Evolutionary conservation across 2,113 vertebrate species (phyloP).

Genomic region (Bungarus multicinctus): DNA sequence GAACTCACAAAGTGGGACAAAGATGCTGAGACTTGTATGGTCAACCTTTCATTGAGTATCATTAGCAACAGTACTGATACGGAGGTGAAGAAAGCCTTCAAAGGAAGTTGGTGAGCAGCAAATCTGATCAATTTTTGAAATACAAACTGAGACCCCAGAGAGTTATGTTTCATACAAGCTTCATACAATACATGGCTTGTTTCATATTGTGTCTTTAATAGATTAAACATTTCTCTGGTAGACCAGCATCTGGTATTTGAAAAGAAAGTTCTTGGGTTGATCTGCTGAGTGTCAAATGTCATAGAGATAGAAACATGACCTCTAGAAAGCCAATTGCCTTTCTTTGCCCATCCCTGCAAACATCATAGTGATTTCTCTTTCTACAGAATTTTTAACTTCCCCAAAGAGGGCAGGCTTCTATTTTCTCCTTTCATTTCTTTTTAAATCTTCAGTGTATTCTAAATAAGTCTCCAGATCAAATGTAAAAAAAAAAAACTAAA

Average conservation of each 20-base stretch:
- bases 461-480: neutral
- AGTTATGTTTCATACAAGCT: neutral
- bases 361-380: neutral
- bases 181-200: neutral
- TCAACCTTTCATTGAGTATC: neutral
- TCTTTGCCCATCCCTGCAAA: neutral
- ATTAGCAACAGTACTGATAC: neutral
- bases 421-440: neutral
- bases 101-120: neutral
- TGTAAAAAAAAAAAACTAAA: neutral
- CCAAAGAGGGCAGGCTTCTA: neutral
- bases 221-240: neutral
- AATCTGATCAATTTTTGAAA: neutral
- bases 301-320: neutral
- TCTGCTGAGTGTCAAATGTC: neutral
- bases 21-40: neutral
- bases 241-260: neutral
- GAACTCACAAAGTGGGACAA: neutral
- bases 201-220: neutral
- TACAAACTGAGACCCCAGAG: neutral
- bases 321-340: neutral
- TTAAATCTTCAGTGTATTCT: neutral
- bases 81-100: neutral
- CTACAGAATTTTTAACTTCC: neutral
- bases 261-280: neutral